Conservation (phyloP, 2,113 vertebrate species). For the Nyctibius bracteatus region DNA sequence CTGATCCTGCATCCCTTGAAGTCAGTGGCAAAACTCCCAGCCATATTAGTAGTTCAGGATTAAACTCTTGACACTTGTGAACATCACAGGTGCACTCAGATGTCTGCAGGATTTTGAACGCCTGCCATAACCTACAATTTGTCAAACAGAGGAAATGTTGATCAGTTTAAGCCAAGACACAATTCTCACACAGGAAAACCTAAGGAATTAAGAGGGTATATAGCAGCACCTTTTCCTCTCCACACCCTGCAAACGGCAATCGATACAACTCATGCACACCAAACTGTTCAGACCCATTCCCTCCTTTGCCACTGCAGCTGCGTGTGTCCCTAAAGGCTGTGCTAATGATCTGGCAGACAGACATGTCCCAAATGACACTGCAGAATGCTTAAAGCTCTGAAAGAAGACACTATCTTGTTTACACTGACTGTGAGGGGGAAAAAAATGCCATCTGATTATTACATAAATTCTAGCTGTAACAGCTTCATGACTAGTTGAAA, state of each 20-base stretch:
- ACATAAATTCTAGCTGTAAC: conserved; percentile 37
- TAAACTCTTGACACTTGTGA: not conserved
- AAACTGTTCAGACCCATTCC: not conserved
- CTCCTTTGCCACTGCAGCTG: not conserved
- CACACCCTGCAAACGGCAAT: not conserved
- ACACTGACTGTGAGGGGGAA: not conserved
- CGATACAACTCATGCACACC: not conserved
- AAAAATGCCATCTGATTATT: conserved; percentile 26
- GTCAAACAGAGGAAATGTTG: not conserved
- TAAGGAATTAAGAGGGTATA: not conserved
- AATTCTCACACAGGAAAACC: not conserved
- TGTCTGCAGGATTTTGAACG: not conserved
- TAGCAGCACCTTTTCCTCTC: not conserved
- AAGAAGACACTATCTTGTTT: conserved; percentile 43
- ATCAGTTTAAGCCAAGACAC: not conserved
- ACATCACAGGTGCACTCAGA: conserved; percentile 1
- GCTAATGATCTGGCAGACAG: conserved; percentile 11
- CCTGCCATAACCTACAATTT: not conserved
- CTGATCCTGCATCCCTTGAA: not conserved
- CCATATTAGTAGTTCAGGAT: not conserved
- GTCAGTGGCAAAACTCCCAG: not conserved
- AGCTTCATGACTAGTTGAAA: conserved; percentile 45
- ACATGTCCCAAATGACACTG: conserved; percentile 16
- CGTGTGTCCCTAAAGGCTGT: not conserved
- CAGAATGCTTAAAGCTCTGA: conserved; percentile 17